Evolutionary conservation across 2,113 vertebrate species (phyloP).

Genomic region (Butorides virescens): DNA sequence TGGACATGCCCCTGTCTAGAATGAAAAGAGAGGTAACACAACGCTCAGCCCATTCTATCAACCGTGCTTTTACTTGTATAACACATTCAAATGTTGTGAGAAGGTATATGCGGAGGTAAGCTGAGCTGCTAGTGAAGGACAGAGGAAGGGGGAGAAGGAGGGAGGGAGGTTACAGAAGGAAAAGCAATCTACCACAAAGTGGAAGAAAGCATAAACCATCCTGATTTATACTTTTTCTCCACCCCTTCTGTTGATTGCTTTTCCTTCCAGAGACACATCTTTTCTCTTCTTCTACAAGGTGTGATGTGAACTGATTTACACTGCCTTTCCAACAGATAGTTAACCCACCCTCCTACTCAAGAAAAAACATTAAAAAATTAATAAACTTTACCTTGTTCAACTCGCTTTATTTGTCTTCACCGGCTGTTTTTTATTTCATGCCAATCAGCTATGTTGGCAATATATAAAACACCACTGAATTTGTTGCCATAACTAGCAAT

Average conservation of each 20-base stretch:
- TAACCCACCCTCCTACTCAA: background rate
- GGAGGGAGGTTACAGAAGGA: conserved; percentile 32
- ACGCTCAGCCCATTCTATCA: background rate
- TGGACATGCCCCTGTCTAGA: background rate
- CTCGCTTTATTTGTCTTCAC: background rate
- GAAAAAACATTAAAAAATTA: background rate
- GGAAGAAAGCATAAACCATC: conserved; percentile 57
- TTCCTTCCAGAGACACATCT: conserved; percentile 43
- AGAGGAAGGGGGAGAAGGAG: conserved; percentile 33
- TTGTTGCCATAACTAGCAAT: background rate
- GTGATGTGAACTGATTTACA: conserved; percentile 43
- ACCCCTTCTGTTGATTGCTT: conserved; percentile 59
- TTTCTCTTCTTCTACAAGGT: conserved; percentile 34
- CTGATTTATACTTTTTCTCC: conserved; percentile 66
- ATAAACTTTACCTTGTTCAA: background rate
- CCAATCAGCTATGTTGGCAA: background rate
- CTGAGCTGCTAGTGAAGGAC: conserved; percentile 23
- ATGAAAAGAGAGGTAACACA: background rate
- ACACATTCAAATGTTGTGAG: background rate
- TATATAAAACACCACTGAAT: background rate
- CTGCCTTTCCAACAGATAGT: background rate
- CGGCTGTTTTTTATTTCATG: background rate
- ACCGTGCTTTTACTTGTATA: background rate
- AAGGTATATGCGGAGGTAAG: background rate
- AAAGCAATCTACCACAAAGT: conserved; percentile 53